A percentile compares a stretch with the other conserved stretches of the same genome.
These are phyloP conservation scores for Andrena praecox DNA, from an alignment of 2,888 invertebrate species.

Conservation along the genomic window DNA sequence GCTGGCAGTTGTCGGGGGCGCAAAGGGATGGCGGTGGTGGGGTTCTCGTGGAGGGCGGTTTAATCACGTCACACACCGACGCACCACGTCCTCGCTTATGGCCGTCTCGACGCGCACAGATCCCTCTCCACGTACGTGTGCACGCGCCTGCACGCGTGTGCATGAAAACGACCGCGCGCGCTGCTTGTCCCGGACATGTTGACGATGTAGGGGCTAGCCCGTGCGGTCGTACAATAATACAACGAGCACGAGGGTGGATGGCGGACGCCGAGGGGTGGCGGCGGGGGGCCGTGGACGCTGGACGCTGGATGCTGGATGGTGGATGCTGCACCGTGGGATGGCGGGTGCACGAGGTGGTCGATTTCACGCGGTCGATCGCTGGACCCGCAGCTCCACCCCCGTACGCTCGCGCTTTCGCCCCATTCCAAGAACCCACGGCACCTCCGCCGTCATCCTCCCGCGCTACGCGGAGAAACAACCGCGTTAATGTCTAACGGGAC, in stretches of 20 bases:
- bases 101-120: conserved; percentile 17
- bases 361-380: conserved; percentile 79
- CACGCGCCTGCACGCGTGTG: conserved; percentile 18
- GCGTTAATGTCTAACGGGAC: background rate
- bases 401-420: conserved; percentile 59
- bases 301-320: conserved; percentile 51
- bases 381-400: conserved; percentile 78
- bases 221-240: conserved; percentile 81
- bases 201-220: conserved; percentile 81
- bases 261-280: conserved; percentile 43
- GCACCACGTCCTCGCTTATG: conserved; percentile 39
- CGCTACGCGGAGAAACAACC: background rate
- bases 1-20: conserved; percentile 66
- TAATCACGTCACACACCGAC: conserved; percentile 79
- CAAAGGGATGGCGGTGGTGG: conserved; percentile 40
- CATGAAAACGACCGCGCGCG: conserved; percentile 46
- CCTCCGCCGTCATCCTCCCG: background rate
- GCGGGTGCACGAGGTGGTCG: conserved; percentile 74
- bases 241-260: conserved; percentile 73
- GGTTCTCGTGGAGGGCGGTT: conserved; percentile 67
- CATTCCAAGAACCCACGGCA: conserved; percentile 55
- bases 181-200: conserved; percentile 78
- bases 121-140: background rate
- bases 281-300: conserved; percentile 56
- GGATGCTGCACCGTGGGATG: conserved; percentile 59